phyloP scores from a whole-genome alignment of 2,113 vertebrate genomes.

The Calidris pugnax region DNA sequence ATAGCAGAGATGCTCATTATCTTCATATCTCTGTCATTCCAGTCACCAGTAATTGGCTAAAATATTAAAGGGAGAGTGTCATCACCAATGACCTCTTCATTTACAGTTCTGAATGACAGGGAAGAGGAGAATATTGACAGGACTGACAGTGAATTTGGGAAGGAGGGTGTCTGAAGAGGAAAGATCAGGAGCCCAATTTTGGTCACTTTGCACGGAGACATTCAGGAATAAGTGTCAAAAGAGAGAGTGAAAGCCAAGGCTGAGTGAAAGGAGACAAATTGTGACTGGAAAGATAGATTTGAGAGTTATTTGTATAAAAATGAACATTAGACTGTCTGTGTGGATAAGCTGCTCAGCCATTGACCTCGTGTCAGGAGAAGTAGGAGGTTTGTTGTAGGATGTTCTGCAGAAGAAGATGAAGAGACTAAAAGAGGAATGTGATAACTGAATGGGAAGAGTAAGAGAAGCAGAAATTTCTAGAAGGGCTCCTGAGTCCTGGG shows the following conservation, averaged over 20 bases:
- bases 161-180: background rate
- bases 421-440: background rate
- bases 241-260: background rate
- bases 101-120: background rate
- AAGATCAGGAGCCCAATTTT: background rate
- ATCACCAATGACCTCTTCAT: background rate
- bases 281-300: background rate
- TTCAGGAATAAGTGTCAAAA: background rate
- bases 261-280: background rate
- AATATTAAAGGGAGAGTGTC: background rate
- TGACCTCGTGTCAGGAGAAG: background rate
- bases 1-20: background rate
- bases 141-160: background rate
- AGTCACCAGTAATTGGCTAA: background rate
- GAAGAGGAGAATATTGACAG: background rate
- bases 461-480: background rate
- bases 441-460: background rate
- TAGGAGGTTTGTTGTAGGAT: rapidly evolving
- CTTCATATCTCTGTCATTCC: background rate
- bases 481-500: rapidly evolving
- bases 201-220: background rate
- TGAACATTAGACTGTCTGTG: background rate
- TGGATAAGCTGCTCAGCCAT: background rate
- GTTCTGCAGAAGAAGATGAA: background rate
- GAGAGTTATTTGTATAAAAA: background rate